Base-by-base conservation (phyloP, 2,888 invertebrate genomes). In the Creontiades dilutus region DNA sequence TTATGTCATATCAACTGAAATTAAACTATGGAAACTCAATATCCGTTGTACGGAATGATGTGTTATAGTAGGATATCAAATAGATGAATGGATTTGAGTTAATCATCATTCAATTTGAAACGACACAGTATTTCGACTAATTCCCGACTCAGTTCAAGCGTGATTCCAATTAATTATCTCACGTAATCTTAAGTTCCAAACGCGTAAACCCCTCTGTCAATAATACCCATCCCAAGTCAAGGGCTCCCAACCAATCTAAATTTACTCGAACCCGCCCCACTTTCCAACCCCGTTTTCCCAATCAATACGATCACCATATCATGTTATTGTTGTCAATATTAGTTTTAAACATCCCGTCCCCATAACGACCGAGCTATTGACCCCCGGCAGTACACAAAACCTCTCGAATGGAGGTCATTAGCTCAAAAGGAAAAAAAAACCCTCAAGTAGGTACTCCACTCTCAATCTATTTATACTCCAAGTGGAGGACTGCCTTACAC, bases 401-500 rank as follows among this genome's bases (percentile, higher is more conserved):
- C 23, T 52, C 16, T 4, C 7, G 23, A 23, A 68, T 68, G 23
- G 23, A 68, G 68, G 68, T 68, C 68, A 68, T 68, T 23, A 68
- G 68, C 68, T n/a, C 19, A n/a, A 11, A 48, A 13, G 61, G 27
- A 0, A 23, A 23, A 68, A 68, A 68, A 68, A 23, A 68, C 11
- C 23, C 46, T 4, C 14, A 1, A 78, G 16, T 37, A 37, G 2
- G 37, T 37, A 37, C 37, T 37, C 37, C 47, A 46, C 78, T 19
- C 78, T 9, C 16, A 47, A n/a, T 78, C 46, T 78, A 78, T 78
- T 78, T 46, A 46, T 78, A 78, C 9, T 16, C 16, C 78, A 28
- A 75, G 46, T 5, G 68, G 37, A 19, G 78, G 46, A 78, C 78
- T 78, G 47, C 78, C 78, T 78, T 78, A 78, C 78, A 78, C n/a